Percentiles rank a stretch among this genome's conserved stretches.
These are phyloP conservation scores for Medauroidea extradentata DNA, from an alignment of 1,140 invertebrate genomes.

Conservation along the genomic window DNA sequence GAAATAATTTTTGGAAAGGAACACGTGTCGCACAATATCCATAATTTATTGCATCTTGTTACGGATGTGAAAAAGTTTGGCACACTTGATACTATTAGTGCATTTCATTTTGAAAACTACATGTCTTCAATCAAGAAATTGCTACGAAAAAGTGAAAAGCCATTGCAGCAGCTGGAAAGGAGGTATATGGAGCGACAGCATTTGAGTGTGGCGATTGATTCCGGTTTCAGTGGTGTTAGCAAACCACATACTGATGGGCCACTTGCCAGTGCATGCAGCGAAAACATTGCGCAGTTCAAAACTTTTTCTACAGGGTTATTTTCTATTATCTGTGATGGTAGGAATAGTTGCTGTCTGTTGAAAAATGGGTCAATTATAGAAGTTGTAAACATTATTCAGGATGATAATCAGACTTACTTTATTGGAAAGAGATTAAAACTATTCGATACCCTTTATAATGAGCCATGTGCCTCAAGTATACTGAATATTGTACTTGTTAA, in stretches of 20 bases:
- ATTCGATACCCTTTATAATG: background rate
- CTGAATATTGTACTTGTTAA: background rate
- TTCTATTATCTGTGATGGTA: conserved; percentile 3
- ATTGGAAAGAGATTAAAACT: background rate
- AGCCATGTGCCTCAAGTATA: conserved; percentile 1
- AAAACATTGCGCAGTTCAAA: background rate
- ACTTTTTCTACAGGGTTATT: background rate
- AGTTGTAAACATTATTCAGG: conserved; percentile 1
- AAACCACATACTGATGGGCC: background rate
- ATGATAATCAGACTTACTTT: background rate
- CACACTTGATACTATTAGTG: conserved; percentile 32
- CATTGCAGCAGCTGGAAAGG: conserved; percentile 19
- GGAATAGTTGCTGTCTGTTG: background rate
- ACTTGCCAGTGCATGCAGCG: background rate
- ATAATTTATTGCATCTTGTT: conserved; percentile 36
- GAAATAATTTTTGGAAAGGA: conserved; percentile 27
- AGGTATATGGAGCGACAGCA: background rate
- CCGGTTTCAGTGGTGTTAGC: background rate
- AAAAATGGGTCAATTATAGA: background rate
- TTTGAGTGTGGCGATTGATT: background rate
- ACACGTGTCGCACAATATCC: conserved; percentile 39
- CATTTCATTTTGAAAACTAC: conserved; percentile 41
- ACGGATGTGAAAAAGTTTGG: conserved; percentile 36
- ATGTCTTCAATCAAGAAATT: conserved; percentile 14
- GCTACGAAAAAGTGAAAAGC: conserved; percentile 15